Base-by-base conservation (phyloP, 2,113 vertebrate genomes). In the Scophthalmus maximus region DNA sequence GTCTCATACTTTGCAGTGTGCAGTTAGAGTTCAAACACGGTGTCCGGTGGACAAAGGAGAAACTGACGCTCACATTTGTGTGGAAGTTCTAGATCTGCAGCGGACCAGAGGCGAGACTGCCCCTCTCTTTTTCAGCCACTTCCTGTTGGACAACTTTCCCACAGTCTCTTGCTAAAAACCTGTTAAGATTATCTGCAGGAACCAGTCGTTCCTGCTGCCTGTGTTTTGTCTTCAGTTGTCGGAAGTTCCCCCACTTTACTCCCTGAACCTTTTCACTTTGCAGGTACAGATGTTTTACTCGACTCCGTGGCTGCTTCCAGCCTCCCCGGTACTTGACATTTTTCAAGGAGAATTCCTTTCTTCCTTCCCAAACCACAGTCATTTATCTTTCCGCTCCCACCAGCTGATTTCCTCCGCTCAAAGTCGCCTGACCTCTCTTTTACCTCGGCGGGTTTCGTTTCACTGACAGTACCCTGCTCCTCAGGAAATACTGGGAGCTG, bases 291-390 rank as follows among this genome's bases (percentile, higher is more conserved):
- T n/a, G n/a, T n/a, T n/a, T n/a, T n/a, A n/a, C n/a, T n/a, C n/a
- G n/a, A n/a, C n/a, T n/a, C n/a, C n/a, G n/a, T n/a, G n/a, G n/a
- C n/a, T n/a, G n/a, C n/a, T n/a, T n/a, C n/a, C n/a, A n/a, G n/a
- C n/a, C n/a, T n/a, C n/a, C n/a, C n/a, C n/a, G n/a, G n/a, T n/a
- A n/a, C n/a, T n/a, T n/a, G n/a, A n/a, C n/a, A n/a, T n/a, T n/a
- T n/a, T n/a, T n/a, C n/a, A n/a, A n/a, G n/a, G n/a, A 73, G 51
- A 73, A 73, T 83, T 73, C 68, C 76, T 69, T 62, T 55, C 57
- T 50, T 20, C 42, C 42, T 58, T 36, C 66, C 61, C 47, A 67
- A 75, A 78, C 73, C 73, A 40, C 70, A 75, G 61, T 64, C 52
- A 74, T 75, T 78, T 67, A 68, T 55, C 57, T 55, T 18, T 58